Evolutionary conservation across 2,797 vertebrate species (phyloP), one percentile per base, ranked within the genome.

Genomic region (Sebastes minor): DNA sequence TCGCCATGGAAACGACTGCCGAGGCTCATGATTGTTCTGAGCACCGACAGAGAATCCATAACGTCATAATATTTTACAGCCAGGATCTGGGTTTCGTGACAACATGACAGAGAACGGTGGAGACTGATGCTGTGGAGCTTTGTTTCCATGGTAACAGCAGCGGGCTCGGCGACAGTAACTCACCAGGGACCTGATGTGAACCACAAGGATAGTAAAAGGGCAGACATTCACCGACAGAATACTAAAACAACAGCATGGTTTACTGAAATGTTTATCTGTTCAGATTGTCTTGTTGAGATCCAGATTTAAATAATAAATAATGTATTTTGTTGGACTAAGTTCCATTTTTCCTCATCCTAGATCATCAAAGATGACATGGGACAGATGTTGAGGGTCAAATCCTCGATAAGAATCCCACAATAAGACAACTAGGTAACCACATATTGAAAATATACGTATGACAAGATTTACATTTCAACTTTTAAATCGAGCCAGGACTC

Each of bases 401-500:
- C 42, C 6, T 13, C 23, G 23, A 30, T 14, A 55, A 38, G 35
- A 38, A 38, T 38, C 7, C 10, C 6, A 52, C 32, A 55, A 9
- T 4, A 35, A 32, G 1, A 52, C 11, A 20, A 13, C 42, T 7
- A 46, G 42, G 42, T 46, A 35, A 42, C 13, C 1, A 56, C 6
- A 13, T 35, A 35, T 30, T 28, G 28, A 28, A 28, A 28, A 28
- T 32, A 32, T 0, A 35, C 33, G 33, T 35, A 5, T 35, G 11
- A 35, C 35, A 35, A 35, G 35, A 35, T 35, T 35, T 30, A 56
- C 1, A 52, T 5, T 42, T 23, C 7, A 32, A 25, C 56, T 27
- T 57, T 8, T 57, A 65, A n/a, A 33, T 61, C 12, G 0, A 6
- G 2, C 27, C 53, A 8, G 60, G 46, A 96, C 98, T 97, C 90